phyloP scores from a whole-genome alignment of 2,888 invertebrate species.

The Heliconius charithonia region DNA sequence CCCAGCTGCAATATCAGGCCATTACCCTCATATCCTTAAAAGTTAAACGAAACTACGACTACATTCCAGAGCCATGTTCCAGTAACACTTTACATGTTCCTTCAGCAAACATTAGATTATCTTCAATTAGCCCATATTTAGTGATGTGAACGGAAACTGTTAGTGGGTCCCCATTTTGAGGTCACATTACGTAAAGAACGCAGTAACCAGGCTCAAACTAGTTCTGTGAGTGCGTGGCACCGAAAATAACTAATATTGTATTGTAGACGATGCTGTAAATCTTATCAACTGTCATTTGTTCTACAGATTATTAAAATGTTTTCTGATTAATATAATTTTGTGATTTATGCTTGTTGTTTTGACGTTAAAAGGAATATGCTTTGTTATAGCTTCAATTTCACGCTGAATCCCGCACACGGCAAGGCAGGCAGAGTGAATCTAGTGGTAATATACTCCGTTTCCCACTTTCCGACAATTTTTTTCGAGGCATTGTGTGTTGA shows the following conservation, averaged over 20 bases:
- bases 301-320: constrained; percentile 34
- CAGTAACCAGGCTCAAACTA: constrained; percentile 60
- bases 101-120: constrained; percentile 50
- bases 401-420: no score
- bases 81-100: constrained; percentile 41
- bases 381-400: neutral
- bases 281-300: constrained; percentile 51
- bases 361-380: neutral
- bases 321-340: constrained; percentile 4
- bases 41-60: constrained; percentile 28
- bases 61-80: constrained; percentile 34
- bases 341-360: neutral
- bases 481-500: no score
- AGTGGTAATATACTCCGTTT: no score
- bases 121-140: constrained; percentile 51
- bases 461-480: no score
- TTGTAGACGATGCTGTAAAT: constrained; percentile 67
- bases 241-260: constrained; percentile 80
- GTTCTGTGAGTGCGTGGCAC: constrained; percentile 65
- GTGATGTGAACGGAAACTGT: constrained; percentile 51
- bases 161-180: constrained; percentile 50
- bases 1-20: constrained; percentile 34
- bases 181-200: constrained; percentile 50
- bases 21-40: constrained; percentile 36
- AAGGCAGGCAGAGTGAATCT: no score